Conservation (phyloP, 53 echinoderm and acorn worm genomes). For the Holothuria scabra region DNA sequence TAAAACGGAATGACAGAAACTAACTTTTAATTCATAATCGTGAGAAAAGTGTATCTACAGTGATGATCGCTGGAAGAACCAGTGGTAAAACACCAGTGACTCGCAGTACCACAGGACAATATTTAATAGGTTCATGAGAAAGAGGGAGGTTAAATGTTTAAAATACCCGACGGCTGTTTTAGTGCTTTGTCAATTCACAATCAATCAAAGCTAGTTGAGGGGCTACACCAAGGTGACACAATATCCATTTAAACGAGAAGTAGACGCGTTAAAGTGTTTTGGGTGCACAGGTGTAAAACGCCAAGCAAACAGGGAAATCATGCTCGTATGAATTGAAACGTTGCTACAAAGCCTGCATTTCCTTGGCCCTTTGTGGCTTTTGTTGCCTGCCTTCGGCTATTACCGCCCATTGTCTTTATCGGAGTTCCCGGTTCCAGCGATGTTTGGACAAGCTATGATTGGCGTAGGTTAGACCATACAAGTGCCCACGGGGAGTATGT, state of each 20-base stretch:
- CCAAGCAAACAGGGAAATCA: slow-evolving; percentile 24
- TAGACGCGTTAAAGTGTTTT: background rate
- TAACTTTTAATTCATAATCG: no score
- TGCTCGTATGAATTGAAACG: slow-evolving; percentile 3
- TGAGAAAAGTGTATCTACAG: no score
- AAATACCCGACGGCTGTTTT: no score
- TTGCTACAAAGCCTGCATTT: slow-evolving; percentile 49
- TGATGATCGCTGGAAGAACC: no score
- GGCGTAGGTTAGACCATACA: slow-evolving; percentile 11
- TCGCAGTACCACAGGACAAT: no score
- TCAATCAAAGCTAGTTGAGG: slow-evolving; percentile 3
- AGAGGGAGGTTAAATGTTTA: no score
- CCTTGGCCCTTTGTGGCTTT: slow-evolving; percentile 25
- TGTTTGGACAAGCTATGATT: slow-evolving; percentile 30
- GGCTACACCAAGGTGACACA: slow-evolving; percentile 25
- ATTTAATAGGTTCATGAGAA: no score
- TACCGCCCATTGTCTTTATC: slow-evolving; percentile 31
- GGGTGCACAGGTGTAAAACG: slow-evolving; percentile 34
- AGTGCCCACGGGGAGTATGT: slow-evolving; percentile 24
- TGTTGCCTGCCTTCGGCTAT: slow-evolving; percentile 33
- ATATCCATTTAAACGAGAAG: background rate
- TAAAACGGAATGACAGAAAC: no score
- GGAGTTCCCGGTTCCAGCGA: background rate
- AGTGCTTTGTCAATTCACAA: no score
- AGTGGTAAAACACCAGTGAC: no score